phyloP scores from a whole-genome alignment of 2,888 invertebrate genomes.

The Ennomos fuscantarius region DNA sequence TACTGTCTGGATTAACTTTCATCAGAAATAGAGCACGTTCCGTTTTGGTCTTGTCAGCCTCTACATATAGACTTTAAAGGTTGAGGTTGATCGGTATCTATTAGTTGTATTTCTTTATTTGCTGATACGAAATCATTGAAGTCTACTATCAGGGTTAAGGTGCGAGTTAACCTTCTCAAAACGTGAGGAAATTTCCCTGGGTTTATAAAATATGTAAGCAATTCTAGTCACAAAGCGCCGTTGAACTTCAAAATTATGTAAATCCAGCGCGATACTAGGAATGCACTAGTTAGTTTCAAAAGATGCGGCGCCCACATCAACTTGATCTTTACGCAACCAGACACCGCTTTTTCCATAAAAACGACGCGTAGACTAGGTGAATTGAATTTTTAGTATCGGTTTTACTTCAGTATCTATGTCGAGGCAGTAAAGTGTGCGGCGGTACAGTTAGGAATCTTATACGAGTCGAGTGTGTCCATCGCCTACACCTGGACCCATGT shows the following conservation, averaged over 20 bases:
- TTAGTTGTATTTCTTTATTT: conserved; percentile 39
- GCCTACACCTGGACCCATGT: conserved; percentile 48
- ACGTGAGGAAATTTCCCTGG: neutral
- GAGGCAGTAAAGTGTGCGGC: conserved; percentile 53
- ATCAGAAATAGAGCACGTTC: conserved; percentile 33
- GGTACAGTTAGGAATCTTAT: conserved; percentile 78
- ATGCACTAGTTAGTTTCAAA: conserved; percentile 57
- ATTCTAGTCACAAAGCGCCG: conserved; percentile 23
- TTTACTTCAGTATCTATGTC: conserved; percentile 61
- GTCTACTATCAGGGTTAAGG: conserved; percentile 24
- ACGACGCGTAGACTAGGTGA: conserved; percentile 52
- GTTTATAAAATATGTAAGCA: conserved; percentile 11
- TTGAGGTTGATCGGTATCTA: conserved; percentile 37
- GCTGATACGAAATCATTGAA: conserved; percentile 37
- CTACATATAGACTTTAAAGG: conserved; percentile 28
- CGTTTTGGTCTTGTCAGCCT: conserved; percentile 21
- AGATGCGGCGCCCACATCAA: conserved; percentile 57
- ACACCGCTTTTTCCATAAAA: conserved; percentile 58
- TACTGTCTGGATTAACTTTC: conserved; percentile 29
- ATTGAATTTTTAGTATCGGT: conserved; percentile 72
- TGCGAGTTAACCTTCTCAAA: conserved; percentile 26
- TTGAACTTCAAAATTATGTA: conserved; percentile 40
- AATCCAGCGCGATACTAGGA: conserved; percentile 32
- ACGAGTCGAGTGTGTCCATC: conserved; percentile 47
- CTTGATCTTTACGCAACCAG: conserved; percentile 53